Conservation (phyloP, 2,888 invertebrate genomes). For the Lithophane leautieri region DNA sequence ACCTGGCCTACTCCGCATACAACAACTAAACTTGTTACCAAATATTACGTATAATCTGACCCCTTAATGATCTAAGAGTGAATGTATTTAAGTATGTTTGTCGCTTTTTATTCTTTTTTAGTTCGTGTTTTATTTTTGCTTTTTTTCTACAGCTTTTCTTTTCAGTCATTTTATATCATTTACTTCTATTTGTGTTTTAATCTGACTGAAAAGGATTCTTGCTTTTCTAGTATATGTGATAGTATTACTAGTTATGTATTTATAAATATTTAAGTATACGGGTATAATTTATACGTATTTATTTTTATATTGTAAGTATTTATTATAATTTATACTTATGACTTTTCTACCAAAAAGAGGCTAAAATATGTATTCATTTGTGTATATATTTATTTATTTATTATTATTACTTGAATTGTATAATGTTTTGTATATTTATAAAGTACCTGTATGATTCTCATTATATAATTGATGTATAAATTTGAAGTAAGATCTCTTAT, state of each 20-base stretch:
- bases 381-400: constrained; percentile 25
- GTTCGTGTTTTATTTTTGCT: constrained; percentile 38
- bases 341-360: constrained; percentile 38
- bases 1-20: constrained; percentile 85
- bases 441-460: constrained; percentile 50
- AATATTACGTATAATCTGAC: constrained; percentile 64
- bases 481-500: constrained; percentile 63
- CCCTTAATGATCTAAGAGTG: constrained; percentile 63
- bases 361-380: constrained; percentile 17
- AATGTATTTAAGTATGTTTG: constrained; percentile 75
- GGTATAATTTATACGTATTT: constrained; percentile 49
- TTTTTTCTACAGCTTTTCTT: constrained; percentile 73
- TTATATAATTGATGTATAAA: constrained; percentile 49
- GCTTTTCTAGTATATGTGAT: constrained; percentile 66
- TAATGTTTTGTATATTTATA: constrained; percentile 14
- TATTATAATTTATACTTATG: constrained; percentile 18
- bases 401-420: constrained; percentile 28
- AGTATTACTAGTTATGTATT: constrained; percentile 66
- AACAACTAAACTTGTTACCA: constrained; percentile 75
- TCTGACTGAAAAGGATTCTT: constrained; percentile 83
- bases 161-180: constrained; percentile 79
- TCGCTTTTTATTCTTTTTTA: constrained; percentile 17
- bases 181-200: constrained; percentile 67
- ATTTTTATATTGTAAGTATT: constrained; percentile 30
- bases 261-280: constrained; percentile 51